These are phyloP conservation scores for Perccottus glenii DNA, from an alignment of 2,113 vertebrate species.

Conservation along the genomic window DNA sequence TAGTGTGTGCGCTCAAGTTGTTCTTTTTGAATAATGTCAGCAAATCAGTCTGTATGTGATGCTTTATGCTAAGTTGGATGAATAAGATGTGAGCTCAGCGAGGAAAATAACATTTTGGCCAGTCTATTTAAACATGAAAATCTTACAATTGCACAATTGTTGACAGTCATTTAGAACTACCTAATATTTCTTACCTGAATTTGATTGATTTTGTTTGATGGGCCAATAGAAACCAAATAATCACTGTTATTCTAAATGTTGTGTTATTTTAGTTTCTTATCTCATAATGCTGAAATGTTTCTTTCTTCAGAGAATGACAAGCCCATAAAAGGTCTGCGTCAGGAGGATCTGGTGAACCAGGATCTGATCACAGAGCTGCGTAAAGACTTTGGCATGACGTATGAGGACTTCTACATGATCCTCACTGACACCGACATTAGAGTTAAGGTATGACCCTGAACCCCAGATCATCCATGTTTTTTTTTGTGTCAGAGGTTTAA, in stretches of 20 bases:
- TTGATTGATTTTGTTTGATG: too few species aligned
- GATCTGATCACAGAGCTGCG: conserved; percentile 92
- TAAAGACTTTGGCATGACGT: conserved; percentile 93
- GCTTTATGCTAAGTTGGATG: not conserved
- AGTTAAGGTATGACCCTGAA: conserved; percentile 83
- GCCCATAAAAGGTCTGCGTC: conserved; percentile 91
- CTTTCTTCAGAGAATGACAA: conserved; percentile 88
- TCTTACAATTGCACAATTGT: too few species aligned
- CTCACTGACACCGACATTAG: conserved; percentile 93
- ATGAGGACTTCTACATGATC: conserved; percentile 96
- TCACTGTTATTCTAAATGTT: not conserved
- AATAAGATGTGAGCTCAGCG: not conserved
- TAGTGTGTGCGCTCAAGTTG: too few species aligned
- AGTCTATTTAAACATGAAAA: too few species aligned
- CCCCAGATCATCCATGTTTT: not conserved
- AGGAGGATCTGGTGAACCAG: conserved; percentile 92
- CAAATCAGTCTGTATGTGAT: conserved; percentile 9
- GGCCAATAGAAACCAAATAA: too few species aligned
- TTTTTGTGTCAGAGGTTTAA: not conserved
- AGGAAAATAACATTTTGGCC: conserved; percentile 10
- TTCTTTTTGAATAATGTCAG: conserved; percentile 32
- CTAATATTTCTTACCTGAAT: too few species aligned
- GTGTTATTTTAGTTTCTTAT: not conserved
- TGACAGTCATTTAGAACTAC: too few species aligned
- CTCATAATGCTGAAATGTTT: too few species aligned